Conservation (phyloP, 2,888 invertebrate genomes). For the Alsophila aescularia region DNA sequence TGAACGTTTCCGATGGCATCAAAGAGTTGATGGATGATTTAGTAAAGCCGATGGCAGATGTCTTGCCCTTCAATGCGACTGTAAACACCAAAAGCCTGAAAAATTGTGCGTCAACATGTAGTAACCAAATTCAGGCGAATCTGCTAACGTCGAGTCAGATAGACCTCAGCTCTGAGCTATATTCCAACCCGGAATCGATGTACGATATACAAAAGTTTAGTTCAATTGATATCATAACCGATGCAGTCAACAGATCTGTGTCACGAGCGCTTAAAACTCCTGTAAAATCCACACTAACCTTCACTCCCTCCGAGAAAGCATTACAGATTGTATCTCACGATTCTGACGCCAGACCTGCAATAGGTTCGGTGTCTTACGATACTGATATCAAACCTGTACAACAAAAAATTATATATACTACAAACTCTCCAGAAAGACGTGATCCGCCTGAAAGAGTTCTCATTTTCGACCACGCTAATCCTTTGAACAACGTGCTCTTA, state of each 20-base stretch:
- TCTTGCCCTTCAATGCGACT: slow-evolving; percentile 48
- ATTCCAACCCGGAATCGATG: slow-evolving; percentile 42
- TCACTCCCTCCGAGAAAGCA: slow-evolving; percentile 16
- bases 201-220: slow-evolving; percentile 33
- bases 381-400: not conserved
- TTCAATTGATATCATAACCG: slow-evolving; percentile 23
- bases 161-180: slow-evolving; percentile 52
- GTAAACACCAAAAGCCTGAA: slow-evolving; percentile 25
- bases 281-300: slow-evolving; percentile 19
- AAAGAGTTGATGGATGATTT: slow-evolving; percentile 72
- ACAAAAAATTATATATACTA: not conserved
- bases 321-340: slow-evolving; percentile 19
- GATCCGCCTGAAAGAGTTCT: slow-evolving; percentile 41
- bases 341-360: not conserved
- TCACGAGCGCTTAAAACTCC: slow-evolving; percentile 30
- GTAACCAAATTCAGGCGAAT: slow-evolving; percentile 67
- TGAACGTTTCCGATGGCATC: slow-evolving; percentile 62
- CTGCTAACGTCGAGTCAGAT: slow-evolving; percentile 68
- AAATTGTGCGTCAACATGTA: slow-evolving; percentile 49
- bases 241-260: slow-evolving; percentile 26
- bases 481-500: slow-evolving; percentile 65
- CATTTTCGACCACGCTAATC: slow-evolving; percentile 67
- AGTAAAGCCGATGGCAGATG: slow-evolving; percentile 66
- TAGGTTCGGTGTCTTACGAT: too few relatives aligned
- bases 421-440: not conserved